phyloP scores from a whole-genome alignment of 2,888 invertebrate genomes.

The Anthrax anthrax region DNA sequence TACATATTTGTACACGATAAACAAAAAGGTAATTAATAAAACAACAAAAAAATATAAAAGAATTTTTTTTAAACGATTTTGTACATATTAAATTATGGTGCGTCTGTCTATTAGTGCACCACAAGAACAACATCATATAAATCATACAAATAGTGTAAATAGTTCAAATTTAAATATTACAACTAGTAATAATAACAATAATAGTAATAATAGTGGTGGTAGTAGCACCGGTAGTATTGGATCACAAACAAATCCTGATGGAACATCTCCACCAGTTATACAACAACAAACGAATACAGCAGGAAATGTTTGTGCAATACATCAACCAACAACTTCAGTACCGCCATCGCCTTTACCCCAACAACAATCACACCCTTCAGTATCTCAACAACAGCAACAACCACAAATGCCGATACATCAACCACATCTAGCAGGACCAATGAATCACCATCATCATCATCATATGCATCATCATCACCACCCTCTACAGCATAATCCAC shows the following conservation, averaged over 20 bases:
- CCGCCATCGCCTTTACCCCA: neutral
- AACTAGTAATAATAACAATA: neutral
- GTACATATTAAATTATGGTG: conserved; percentile 24
- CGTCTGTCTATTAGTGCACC: conserved; percentile 29
- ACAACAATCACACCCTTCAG: neutral
- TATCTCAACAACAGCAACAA: conserved; percentile 1
- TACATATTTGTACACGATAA: no score
- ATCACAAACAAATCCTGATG: conserved; percentile 21
- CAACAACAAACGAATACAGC: conserved; percentile 21
- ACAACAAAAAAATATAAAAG: no score
- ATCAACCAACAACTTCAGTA: neutral
- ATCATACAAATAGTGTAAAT: conserved; percentile 12
- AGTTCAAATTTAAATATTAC: conserved; percentile 2
- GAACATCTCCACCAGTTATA: conserved; percentile 26
- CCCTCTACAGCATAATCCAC: neutral
- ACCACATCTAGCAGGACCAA: conserved; percentile 10
- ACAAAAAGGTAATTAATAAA: no score
- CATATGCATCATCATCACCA: conserved; percentile 11
- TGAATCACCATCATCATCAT: conserved; percentile 14
- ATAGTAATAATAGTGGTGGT: conserved; percentile 17
- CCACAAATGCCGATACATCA: neutral
- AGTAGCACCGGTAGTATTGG: conserved; percentile 18
- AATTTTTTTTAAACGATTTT: neutral
- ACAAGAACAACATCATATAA: conserved; percentile 17
- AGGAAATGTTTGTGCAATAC: conserved; percentile 2